A percentile compares a stretch with the other conserved stretches of the same genome.
These are phyloP conservation scores for Ictalurus punctatus DNA, from an alignment of 2,113 vertebrate genomes.

Conservation along the genomic window DNA sequence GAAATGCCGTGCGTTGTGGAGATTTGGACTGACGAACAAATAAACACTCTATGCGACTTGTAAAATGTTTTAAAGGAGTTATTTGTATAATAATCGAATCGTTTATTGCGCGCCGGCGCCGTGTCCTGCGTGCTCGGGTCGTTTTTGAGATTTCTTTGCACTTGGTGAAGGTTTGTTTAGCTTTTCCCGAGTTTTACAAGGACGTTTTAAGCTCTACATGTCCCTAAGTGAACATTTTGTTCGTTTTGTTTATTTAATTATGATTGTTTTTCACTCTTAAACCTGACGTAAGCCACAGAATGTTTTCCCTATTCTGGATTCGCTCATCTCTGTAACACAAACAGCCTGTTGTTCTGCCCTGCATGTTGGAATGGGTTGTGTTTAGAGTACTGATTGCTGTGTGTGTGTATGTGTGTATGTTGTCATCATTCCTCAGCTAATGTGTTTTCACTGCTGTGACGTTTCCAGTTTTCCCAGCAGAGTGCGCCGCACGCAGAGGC, in stretches of 20 bases:
- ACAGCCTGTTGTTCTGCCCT: background rate
- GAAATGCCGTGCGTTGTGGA: background rate
- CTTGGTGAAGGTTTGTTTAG: background rate
- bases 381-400: constrained; percentile 1
- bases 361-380: background rate
- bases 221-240: background rate
- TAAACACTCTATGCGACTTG: background rate
- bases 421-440: background rate
- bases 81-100: background rate
- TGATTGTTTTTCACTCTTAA: background rate
- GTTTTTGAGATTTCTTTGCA: background rate
- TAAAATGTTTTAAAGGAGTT: background rate
- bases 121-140: background rate
- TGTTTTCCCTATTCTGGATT: constrained; percentile 8
- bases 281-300: background rate
- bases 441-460: background rate
- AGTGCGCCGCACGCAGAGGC: constrained; percentile 60
- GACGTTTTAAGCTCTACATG: background rate
- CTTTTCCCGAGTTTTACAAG: background rate
- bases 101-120: background rate
- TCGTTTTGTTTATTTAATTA: too few species aligned
- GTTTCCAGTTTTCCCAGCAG: constrained; percentile 60
- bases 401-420: constrained; percentile 17
- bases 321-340: background rate
- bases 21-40: background rate